Evolutionary conservation across 2,797 vertebrate genomes (phyloP).

Genomic region (Eulemur mongoz): DNA sequence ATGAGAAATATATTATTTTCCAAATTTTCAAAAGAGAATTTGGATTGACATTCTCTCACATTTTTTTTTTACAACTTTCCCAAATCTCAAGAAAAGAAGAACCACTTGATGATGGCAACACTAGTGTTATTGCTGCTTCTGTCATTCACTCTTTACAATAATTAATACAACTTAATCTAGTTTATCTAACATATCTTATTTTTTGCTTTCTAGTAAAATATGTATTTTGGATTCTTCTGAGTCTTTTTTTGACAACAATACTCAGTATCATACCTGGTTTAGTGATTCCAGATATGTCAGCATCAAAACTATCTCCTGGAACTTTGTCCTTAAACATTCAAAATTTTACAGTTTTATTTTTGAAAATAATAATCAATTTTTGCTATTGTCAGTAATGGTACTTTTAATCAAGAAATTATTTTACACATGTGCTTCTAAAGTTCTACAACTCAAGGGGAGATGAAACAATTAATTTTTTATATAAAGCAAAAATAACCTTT

Average conservation of each 20-base stretch:
- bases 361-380: neutral
- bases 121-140: neutral
- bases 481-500: neutral
- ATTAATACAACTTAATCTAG: neutral
- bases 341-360: neutral
- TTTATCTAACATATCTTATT: neutral
- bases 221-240: neutral
- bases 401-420: neutral
- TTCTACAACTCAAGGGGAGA: accelerated
- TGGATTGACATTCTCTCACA: slow-evolving; percentile 37
- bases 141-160: neutral
- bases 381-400: neutral
- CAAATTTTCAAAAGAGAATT: slow-evolving; percentile 43
- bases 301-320: neutral
- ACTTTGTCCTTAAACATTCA: neutral
- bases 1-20: neutral
- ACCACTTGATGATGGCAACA: neutral
- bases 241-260: neutral
- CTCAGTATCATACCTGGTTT: neutral
- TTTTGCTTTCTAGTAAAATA: neutral
- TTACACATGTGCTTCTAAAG: neutral
- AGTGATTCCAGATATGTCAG: neutral
- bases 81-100: slow-evolving; percentile 12
- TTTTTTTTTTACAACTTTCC: slow-evolving; percentile 31
- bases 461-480: neutral